These are phyloP conservation scores for Sinodicranocentrus sp. DNA, from an alignment of 2,888 invertebrate species.

Conservation along the genomic window DNA sequence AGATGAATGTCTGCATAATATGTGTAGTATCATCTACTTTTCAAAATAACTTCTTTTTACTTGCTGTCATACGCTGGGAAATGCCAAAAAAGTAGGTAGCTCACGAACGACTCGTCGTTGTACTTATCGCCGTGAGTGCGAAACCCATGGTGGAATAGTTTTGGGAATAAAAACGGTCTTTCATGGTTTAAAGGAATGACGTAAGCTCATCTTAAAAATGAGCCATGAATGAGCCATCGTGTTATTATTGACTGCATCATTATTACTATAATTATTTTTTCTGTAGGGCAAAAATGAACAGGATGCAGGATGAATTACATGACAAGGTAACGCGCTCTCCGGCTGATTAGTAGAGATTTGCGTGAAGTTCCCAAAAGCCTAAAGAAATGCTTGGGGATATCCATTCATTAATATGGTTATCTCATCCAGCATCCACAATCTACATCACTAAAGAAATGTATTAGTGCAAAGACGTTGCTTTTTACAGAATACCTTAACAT, in stretches of 20 bases:
- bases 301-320: slow-evolving; percentile 26
- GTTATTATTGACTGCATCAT: slow-evolving; percentile 54
- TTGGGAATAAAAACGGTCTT: slow-evolving; percentile 16
- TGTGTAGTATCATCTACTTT: neutral
- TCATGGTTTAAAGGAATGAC: slow-evolving; percentile 13
- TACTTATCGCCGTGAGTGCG: neutral
- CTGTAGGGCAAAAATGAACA: slow-evolving; percentile 47
- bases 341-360: neutral
- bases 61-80: slow-evolving; percentile 25
- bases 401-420: slow-evolving; percentile 19
- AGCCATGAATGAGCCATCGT: slow-evolving; percentile 47
- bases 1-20: neutral
- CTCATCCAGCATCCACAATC: neutral
- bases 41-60: neutral
- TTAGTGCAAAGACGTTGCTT: neutral
- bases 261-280: slow-evolving; percentile 53
- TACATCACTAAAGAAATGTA: neutral
- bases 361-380: slow-evolving; percentile 17
- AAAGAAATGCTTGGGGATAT: slow-evolving; percentile 32
- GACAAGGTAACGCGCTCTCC: neutral
- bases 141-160: neutral
- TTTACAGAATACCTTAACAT: neutral
- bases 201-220: slow-evolving; percentile 16
- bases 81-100: slow-evolving; percentile 31
- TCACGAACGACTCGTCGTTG: no score